phyloP scores from a whole-genome alignment of 2,888 invertebrate genomes.

The Morpho achilles region DNA sequence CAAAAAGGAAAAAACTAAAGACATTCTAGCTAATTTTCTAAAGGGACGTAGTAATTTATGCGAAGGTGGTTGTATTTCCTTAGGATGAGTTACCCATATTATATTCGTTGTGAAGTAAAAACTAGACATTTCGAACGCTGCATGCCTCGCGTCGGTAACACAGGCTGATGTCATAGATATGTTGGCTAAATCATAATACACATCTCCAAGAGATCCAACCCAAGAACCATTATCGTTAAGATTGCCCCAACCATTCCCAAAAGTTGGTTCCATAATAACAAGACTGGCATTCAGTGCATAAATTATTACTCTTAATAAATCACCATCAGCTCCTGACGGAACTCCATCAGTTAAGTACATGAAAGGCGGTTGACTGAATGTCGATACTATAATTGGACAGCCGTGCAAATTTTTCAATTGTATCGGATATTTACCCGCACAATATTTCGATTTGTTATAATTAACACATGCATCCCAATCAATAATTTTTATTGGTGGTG shows the following conservation, averaged over 20 bases:
- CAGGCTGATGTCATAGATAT: slow-evolving; percentile 62
- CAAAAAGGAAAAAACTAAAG: slow-evolving; percentile 42
- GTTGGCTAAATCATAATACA: slow-evolving; percentile 54
- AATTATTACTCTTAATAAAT: slow-evolving; percentile 46
- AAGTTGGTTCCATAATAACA: slow-evolving; percentile 44
- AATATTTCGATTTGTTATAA: slow-evolving; percentile 19
- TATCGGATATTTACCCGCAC: slow-evolving; percentile 39
- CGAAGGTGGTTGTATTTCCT: slow-evolving; percentile 43
- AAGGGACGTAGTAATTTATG: slow-evolving; percentile 58
- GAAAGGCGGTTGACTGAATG: slow-evolving; percentile 52
- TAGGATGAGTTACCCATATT: slow-evolving; percentile 54
- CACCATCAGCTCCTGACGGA: slow-evolving; percentile 55
- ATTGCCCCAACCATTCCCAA: slow-evolving; percentile 33
- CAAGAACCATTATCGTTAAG: slow-evolving; percentile 48
- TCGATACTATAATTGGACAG: slow-evolving; percentile 53
- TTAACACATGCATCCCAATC: slow-evolving; percentile 30
- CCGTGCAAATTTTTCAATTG: slow-evolving; percentile 49
- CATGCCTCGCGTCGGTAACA: slow-evolving; percentile 46
- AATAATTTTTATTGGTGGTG: slow-evolving; percentile 39
- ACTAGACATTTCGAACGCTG: slow-evolving; percentile 50
- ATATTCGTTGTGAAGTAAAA: slow-evolving; percentile 40
- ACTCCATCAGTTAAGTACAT: slow-evolving; percentile 45
- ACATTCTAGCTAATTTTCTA: slow-evolving; percentile 38
- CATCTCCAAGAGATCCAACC: slow-evolving; percentile 59
- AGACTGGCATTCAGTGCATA: slow-evolving; percentile 51